These are phyloP conservation scores for Biston betularia DNA, from an alignment of 2,888 invertebrate genomes.

Conservation along the genomic window DNA sequence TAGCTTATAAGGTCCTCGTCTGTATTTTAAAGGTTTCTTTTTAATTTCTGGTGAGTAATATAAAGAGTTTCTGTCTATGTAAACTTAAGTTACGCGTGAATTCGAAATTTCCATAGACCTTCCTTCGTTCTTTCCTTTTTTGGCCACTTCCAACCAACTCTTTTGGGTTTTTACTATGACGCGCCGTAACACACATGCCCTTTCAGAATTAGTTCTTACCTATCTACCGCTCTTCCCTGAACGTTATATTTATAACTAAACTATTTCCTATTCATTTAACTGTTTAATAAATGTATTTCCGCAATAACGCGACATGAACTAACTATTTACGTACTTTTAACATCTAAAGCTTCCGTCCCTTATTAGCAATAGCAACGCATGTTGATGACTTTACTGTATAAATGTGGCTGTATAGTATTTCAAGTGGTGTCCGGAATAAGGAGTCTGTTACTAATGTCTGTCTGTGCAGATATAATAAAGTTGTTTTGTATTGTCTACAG, in stretches of 20 bases:
- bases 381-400: neutral
- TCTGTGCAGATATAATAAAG: neutral
- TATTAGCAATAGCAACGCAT: neutral
- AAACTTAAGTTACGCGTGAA: no score
- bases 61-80: no score
- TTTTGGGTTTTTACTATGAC: slow-evolving; percentile 4
- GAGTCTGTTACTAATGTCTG: neutral
- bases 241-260: slow-evolving; percentile 7
- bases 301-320: neutral
- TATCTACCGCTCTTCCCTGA: slow-evolving; percentile 2
- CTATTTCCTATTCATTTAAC: neutral
- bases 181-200: neutral
- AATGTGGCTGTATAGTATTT: no score
- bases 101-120: no score
- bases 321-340: neutral
- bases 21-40: no score
- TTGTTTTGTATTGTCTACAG: slow-evolving; percentile 66
- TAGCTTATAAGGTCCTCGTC: no score
- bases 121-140: no score
- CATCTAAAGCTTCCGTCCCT: neutral
- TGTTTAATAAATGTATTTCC: neutral
- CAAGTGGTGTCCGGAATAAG: no score
- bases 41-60: no score
- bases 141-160: neutral
- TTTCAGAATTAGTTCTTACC: neutral